Evolutionary conservation across 2,797 vertebrate genomes (phyloP).

Genomic region (Sebastes cheni): DNA sequence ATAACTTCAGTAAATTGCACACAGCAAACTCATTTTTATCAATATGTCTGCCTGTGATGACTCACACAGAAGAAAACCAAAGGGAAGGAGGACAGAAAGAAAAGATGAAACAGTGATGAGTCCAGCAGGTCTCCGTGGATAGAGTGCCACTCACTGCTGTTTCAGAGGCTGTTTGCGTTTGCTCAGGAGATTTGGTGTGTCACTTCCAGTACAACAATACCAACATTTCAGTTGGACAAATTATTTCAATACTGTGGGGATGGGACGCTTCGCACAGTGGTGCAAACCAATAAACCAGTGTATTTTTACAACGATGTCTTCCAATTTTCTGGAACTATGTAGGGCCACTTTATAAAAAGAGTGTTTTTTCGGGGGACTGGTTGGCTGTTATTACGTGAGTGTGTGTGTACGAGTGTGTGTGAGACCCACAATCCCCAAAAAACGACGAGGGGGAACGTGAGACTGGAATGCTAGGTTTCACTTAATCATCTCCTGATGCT

Average conservation of each 20-base stretch:
- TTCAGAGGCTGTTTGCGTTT: neutral
- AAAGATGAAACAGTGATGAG: neutral
- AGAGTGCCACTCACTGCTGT: neutral
- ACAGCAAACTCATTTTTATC: neutral
- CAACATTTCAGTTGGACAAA: conserved; percentile 1
- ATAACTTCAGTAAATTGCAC: neutral
- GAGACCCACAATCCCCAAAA: conserved; percentile 27
- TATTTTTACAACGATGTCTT: neutral
- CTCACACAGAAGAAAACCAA: neutral
- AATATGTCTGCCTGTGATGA: neutral
- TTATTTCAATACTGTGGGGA: neutral
- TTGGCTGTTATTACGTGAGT: conserved; percentile 12
- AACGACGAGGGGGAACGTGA: conserved; percentile 54
- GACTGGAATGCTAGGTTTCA: conserved; percentile 64
- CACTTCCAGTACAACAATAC: neutral
- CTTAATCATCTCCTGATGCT: conserved; percentile 76
- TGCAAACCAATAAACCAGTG: neutral
- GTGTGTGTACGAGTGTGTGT: conserved; percentile 6
- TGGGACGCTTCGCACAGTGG: neutral
- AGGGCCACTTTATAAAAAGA: neutral
- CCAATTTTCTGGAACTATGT: neutral
- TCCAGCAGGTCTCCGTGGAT: neutral
- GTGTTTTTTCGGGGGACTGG: neutral
- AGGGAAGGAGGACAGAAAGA: neutral
- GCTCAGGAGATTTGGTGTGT: neutral